Evolutionary conservation across 2,888 invertebrate species (phyloP).

Genomic region (Cheilosia vulpina): DNA sequence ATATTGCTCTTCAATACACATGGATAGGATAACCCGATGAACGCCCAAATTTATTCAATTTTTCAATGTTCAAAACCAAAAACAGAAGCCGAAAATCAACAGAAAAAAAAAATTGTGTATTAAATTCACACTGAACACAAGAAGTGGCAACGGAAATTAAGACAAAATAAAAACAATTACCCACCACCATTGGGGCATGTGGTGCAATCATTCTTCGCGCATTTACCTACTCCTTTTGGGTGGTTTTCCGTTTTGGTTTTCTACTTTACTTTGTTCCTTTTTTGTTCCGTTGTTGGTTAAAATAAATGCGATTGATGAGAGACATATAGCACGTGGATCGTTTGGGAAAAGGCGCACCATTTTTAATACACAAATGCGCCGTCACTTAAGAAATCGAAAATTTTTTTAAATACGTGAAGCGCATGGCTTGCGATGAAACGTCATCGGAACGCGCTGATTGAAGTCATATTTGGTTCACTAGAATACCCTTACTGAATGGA

Average conservation of each 20-base stretch:
- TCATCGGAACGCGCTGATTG: conserved; percentile 4
- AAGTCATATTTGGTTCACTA: conserved; percentile 32
- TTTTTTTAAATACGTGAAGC: background rate
- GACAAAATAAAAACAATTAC: conserved; percentile 21
- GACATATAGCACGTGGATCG: conserved; percentile 55
- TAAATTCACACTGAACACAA: conserved; percentile 6
- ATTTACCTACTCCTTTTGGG: conserved; percentile 2
- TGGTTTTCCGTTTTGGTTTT: conserved; percentile 18
- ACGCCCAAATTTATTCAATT: background rate
- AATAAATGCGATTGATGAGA: conserved; percentile 59
- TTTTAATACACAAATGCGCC: conserved; percentile 39
- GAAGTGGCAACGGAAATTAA: conserved; percentile 1
- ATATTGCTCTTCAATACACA: background rate
- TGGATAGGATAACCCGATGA: background rate
- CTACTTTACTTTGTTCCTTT: conserved; percentile 19
- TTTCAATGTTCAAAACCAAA: conserved; percentile 8
- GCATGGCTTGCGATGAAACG: conserved; percentile 13
- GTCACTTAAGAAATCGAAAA: conserved; percentile 18
- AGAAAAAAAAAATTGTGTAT: background rate
- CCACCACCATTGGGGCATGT: conserved; percentile 23
- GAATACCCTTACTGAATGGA: conserved; percentile 6
- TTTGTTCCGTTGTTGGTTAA: conserved; percentile 17
- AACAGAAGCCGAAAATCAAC: conserved; percentile 7
- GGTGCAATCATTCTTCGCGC: conserved; percentile 49
- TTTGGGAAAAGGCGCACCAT: conserved; percentile 17